Evolutionary conservation across 2,113 vertebrate genomes (phyloP), one percentile per base, ranked within the genome.

Genomic region (Phylloscopus trochilus): DNA sequence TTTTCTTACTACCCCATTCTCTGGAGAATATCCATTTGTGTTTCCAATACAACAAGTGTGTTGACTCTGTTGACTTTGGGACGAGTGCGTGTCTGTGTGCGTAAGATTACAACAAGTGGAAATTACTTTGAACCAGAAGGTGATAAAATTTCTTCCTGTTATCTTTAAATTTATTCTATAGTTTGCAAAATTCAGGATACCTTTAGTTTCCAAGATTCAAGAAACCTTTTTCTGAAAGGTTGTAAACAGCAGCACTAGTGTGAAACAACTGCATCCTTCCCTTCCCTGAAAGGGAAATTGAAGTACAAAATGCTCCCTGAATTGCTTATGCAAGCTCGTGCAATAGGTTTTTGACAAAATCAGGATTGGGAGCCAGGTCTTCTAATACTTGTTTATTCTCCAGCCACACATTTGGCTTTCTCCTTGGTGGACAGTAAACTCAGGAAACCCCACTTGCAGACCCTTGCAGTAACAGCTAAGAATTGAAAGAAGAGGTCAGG

Each of bases 1-100:
- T 47, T 82, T 46, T 55, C 27, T 87, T 72, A 68, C 26, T 64
- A 56, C 31, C 22, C 15, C 5, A 1, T 41, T 49, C 47, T 84
- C 47, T 24, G 10, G 20, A 85, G n/a, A 79, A 79, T 13, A 52
- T 3, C 13, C 15, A 16, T 26, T 84, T 87, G 78, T 67, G 21
- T 39, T 89, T 44, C 66, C 51, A 51, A 69, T 17, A 63, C 15
- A 73, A 53, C 30, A 70, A 33, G 35, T 39, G 30, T 26, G 59
- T 46, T 66, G 46, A 14, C 23, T 62, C 46, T 63, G 7, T 24
- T 77, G 47, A 39, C 21, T 15, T 31, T 0, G 1, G 6, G 30
- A n/a, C 33, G 28, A 72, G 13, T 1, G 6, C 1, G 5, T 31
- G 24, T 10, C 3, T 4, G 1, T 9, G 7, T 23, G 21, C 1